Evolutionary conservation across 2,797 vertebrate species (phyloP).

Genomic region (Notolepis coatsorum): DNA sequence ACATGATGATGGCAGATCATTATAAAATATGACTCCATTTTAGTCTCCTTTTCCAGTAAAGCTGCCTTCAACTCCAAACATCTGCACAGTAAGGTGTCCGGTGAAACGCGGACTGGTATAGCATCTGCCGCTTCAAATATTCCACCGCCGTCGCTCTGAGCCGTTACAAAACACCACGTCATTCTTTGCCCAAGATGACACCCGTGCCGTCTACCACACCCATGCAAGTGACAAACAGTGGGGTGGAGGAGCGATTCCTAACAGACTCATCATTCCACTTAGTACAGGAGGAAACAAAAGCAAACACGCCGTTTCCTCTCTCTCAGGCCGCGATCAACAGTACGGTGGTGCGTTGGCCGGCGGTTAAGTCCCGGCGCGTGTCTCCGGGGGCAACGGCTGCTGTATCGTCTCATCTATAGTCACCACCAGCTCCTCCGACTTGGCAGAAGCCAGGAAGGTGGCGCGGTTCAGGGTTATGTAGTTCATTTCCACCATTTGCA

Average conservation of each 20-base stretch:
- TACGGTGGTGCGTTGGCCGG: too few relatives aligned
- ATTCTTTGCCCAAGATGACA: constrained; percentile 8
- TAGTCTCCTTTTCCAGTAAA: constrained; percentile 15
- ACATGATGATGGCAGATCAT: background rate
- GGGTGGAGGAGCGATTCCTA: constrained; percentile 41
- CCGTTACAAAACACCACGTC: background rate
- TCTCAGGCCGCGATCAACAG: constrained; percentile 16
- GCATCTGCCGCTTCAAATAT: constrained; percentile 3
- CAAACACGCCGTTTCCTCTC: constrained; percentile 36
- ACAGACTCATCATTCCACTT: constrained; percentile 54
- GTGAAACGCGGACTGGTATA: constrained; percentile 17
- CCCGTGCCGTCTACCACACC: constrained; percentile 17
- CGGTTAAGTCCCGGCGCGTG: constrained; percentile 65
- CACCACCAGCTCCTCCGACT: constrained; percentile 81
- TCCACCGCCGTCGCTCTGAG: background rate
- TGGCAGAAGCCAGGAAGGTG: constrained; percentile 29
- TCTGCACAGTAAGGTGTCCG: constrained; percentile 18
- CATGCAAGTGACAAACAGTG: constrained; percentile 48
- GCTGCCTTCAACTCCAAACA: background rate
- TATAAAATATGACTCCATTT: background rate
- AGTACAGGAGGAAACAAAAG: constrained; percentile 50
- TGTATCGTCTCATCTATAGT: constrained; percentile 80
- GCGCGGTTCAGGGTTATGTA: constrained; percentile 66
- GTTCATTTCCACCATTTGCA: constrained; percentile 63
- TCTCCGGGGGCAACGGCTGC: constrained; percentile 72